A percentile compares a stretch with the other conserved stretches of the same genome.
Conservation (phyloP, 2,797 vertebrate genomes). For the Cyclopterus lumpus region DNA sequence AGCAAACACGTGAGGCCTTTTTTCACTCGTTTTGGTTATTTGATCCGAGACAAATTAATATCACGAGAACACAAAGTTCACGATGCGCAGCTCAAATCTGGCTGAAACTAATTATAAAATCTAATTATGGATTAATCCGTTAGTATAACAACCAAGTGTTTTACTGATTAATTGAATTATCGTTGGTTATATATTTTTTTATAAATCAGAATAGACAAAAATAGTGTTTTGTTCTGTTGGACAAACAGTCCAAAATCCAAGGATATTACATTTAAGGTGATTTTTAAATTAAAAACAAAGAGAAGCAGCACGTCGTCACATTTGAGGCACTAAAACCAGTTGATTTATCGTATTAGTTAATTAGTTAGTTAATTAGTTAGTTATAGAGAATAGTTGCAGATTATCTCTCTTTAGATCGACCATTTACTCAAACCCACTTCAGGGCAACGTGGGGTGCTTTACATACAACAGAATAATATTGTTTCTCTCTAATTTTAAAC, state of each 20-base stretch:
- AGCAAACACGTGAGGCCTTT: constrained; percentile 84
- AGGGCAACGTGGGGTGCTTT: not conserved
- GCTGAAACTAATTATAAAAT: not conserved
- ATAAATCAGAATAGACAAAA: not conserved
- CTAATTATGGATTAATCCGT: not conserved
- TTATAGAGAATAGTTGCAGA: not conserved
- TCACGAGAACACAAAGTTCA: not conserved
- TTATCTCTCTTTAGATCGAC: not conserved
- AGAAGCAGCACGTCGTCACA: not conserved
- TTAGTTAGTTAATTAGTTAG: too few species aligned
- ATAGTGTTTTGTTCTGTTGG: not conserved
- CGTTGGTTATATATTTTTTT: too few species aligned
- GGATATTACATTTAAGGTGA: not conserved
- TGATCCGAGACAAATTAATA: not conserved
- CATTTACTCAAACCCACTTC: not conserved
- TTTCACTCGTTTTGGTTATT: not conserved
- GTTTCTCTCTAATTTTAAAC: too few species aligned
- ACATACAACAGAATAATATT: too few species aligned
- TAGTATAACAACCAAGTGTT: not conserved
- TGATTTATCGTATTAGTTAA: not conserved
- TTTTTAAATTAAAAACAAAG: not conserved
- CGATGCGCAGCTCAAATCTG: not conserved
- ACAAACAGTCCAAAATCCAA: not conserved
- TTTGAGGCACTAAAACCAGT: not conserved
- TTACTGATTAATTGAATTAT: not conserved